phyloP scores from a whole-genome alignment of 2,113 vertebrate species.

The Synchiropus splendidus region DNA sequence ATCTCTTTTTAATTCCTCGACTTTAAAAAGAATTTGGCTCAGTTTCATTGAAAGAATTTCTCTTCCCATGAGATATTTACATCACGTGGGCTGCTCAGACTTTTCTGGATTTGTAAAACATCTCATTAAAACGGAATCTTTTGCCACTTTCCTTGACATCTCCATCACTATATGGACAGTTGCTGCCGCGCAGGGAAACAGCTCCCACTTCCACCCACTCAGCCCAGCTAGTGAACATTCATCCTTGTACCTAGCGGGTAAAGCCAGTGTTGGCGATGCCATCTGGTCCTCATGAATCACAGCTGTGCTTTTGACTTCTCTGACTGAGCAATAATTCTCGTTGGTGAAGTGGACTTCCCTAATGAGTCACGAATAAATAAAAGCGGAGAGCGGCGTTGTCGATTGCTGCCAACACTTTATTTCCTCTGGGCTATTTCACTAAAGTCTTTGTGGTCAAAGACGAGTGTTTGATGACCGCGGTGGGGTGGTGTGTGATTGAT shows the following conservation, averaged over 20 bases:
- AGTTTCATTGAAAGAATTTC: too few species aligned
- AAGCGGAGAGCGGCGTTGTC: conserved; percentile 15
- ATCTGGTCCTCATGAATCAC: conserved; percentile 58
- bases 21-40: too few species aligned
- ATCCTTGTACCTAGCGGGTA: conserved; percentile 48
- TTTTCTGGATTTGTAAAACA: background rate
- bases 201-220: conserved; percentile 43
- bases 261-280: conserved; percentile 42
- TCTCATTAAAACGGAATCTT: conserved; percentile 6
- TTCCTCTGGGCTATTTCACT: conserved; percentile 24
- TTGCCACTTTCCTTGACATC: conserved; percentile 7
- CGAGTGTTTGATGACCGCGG: background rate
- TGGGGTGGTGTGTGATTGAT: background rate
- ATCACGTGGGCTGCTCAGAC: too few species aligned
- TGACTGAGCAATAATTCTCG: conserved; percentile 36
- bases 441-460: too few species aligned
- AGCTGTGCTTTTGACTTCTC: conserved; percentile 37
- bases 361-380: conserved; percentile 35
- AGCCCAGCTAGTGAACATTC: conserved; percentile 40
- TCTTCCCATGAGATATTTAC: too few species aligned
- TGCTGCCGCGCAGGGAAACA: conserved; percentile 8
- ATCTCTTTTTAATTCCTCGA: too few species aligned
- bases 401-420: conserved; percentile 28
- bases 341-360: conserved; percentile 37
- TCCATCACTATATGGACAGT: conserved; percentile 4